Evolutionary conservation across 1,140 invertebrate genomes (phyloP).

Genomic region (Diabrotica undecimpunctata): DNA sequence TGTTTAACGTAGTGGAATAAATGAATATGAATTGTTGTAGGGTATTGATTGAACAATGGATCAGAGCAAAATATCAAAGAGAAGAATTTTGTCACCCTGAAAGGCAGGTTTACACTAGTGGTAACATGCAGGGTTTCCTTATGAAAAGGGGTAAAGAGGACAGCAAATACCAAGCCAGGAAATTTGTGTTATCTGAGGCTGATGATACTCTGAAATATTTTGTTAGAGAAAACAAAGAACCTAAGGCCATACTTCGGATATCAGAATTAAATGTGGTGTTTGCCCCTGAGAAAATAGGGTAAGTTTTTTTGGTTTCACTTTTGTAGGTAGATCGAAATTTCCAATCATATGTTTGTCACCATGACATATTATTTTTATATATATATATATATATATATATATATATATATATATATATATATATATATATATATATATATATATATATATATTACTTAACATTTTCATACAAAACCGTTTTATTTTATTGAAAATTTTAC

Average conservation of each 20-base stretch:
- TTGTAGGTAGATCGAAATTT: too few relatives aligned
- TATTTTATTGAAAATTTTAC: too few relatives aligned
- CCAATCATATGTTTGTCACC: too few relatives aligned
- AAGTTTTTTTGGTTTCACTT: slow-evolving; percentile 69
- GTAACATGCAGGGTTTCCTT: slow-evolving; percentile 78
- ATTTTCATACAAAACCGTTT: too few relatives aligned
- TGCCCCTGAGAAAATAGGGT: slow-evolving; percentile 73
- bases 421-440: too few relatives aligned
- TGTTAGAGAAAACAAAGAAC: slow-evolving; percentile 78
- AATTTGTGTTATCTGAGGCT: slow-evolving; percentile 76
- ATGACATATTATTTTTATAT: too few relatives aligned
- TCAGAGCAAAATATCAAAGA: slow-evolving; percentile 83
- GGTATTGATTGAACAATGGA: slow-evolving; percentile 86
- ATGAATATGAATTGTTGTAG: slow-evolving; percentile 60
- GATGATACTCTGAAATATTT: slow-evolving; percentile 83
- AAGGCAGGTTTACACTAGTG: slow-evolving; percentile 70
- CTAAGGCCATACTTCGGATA: slow-evolving; percentile 77
- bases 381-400: too few relatives aligned
- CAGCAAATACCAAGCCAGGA: slow-evolving; percentile 73
- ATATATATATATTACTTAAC: too few relatives aligned
- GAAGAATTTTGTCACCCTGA: slow-evolving; percentile 82
- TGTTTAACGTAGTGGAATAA: too few relatives aligned
- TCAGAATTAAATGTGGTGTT: slow-evolving; percentile 83
- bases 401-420: too few relatives aligned
- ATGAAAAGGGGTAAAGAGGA: slow-evolving; percentile 89